phyloP scores from a whole-genome alignment of 2,888 invertebrate genomes.

The Melanophora roralis region DNA sequence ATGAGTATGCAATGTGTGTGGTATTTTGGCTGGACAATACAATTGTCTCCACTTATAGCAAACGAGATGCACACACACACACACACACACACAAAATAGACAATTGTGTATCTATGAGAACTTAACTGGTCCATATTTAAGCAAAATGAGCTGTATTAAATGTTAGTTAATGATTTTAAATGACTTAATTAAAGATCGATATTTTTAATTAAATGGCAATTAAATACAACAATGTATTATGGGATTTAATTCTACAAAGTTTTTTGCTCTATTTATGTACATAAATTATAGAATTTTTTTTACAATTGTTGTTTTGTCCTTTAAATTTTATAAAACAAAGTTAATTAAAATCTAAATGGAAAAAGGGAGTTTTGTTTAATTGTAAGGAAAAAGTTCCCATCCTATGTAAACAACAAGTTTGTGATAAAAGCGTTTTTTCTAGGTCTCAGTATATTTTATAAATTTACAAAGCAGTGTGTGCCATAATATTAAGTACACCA shows the following conservation, averaged over 20 bases:
- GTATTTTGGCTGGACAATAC: slow-evolving; percentile 15
- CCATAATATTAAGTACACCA: no score
- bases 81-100: background rate
- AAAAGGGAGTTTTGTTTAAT: background rate
- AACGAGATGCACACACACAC: background rate
- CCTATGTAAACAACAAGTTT: no score
- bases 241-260: slow-evolving; percentile 7
- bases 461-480: no score
- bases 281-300: background rate
- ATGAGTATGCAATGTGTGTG: slow-evolving; percentile 26
- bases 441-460: no score
- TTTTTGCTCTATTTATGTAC: background rate
- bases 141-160: background rate
- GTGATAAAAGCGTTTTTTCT: no score
- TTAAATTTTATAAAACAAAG: background rate
- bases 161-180: slow-evolving; percentile 58
- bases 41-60: slow-evolving; percentile 18
- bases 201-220: slow-evolving; percentile 53
- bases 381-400: background rate
- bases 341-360: background rate
- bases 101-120: slow-evolving; percentile 23
- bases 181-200: slow-evolving; percentile 60
- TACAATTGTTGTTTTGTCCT: background rate
- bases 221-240: slow-evolving; percentile 41
- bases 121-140: background rate